Base-by-base conservation (phyloP, 2,888 invertebrate species). In the Hipparchia sbordonii region DNA sequence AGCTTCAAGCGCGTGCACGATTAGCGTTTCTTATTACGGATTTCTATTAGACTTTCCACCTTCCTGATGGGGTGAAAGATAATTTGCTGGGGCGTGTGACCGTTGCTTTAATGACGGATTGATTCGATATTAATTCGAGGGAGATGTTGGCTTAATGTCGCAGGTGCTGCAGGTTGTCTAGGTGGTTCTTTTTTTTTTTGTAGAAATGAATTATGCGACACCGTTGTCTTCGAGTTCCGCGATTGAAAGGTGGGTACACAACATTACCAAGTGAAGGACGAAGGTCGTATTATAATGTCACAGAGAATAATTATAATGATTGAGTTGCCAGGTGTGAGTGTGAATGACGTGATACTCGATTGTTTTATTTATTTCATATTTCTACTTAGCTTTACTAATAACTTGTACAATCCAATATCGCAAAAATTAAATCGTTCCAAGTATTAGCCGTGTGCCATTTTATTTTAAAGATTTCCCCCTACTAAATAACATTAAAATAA, bases 41-140 rank as follows among this genome's bases (percentile, higher is more conserved):
- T 92, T 92, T 92, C 93, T 93, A 93, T 92, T 93, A 92, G 88
- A 90, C 89, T 92, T 92, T 91, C 89, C 89, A 90, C 89, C 87
- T 90, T 87, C 84, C 86, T 92, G 90, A 91, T 92, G 90, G 91
- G 91, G 92, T 92, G 90, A 91, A 88, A 90, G 89, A 90, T 91
- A 91, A 92, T 91, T 89, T 87, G 83, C 79, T 82, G 86, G 91
- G 91, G 91, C 91, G 92, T 91, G 91, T 86, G 91, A 91, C 87
- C 87, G 90, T 90, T 85, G 85, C 83, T 83, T 84, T 91, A 91
- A 93, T 92, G 92, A 85, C 84, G 87, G 86, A 91, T 89, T 93
- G 92, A 93, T 93, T 92, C 86, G 93, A 93, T 90, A 93, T 93
- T 92, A 92, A 93, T 92, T 90, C 82, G 89, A 89, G 85, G 85